These are phyloP conservation scores for Caerostris extrusa DNA, from an alignment of 1,140 invertebrate species.

Conservation along the genomic window DNA sequence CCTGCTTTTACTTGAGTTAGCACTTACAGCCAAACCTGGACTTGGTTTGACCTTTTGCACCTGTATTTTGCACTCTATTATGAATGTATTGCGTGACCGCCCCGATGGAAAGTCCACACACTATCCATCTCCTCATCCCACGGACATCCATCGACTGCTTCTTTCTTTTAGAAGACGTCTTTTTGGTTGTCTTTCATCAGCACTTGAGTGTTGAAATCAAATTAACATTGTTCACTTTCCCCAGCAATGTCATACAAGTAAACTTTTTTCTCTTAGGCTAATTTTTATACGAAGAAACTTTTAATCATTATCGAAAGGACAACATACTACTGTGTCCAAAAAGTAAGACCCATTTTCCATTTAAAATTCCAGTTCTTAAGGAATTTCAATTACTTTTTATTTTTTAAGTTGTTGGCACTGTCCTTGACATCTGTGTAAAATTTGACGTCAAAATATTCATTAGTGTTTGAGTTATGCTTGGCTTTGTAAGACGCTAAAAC, in stretches of 20 bases:
- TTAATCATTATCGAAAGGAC: background rate
- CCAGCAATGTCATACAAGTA: background rate
- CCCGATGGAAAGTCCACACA: conserved; percentile 23
- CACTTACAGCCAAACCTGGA: background rate
- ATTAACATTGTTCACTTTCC: background rate
- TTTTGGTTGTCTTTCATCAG: background rate
- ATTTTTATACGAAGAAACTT: no score
- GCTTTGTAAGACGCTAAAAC: no score
- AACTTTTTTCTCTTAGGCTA: background rate
- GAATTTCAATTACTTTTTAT: no score
- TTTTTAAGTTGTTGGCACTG: no score
- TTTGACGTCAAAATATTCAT: no score
- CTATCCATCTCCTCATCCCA: conserved; percentile 51
- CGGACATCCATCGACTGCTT: conserved; percentile 1
- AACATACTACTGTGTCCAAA: no score
- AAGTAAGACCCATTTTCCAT: no score
- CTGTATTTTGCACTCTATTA: conserved; percentile 60
- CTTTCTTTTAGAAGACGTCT: background rate
- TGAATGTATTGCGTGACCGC: conserved; percentile 18
- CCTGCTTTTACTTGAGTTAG: background rate
- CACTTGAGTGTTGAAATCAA: no score
- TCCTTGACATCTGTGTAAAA: no score
- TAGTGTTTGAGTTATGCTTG: no score
- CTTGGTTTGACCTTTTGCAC: conserved; percentile 43
- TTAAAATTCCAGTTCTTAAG: no score